phyloP scores from a whole-genome alignment of 1,140 invertebrate genomes.

The Babylonia areolata region DNA sequence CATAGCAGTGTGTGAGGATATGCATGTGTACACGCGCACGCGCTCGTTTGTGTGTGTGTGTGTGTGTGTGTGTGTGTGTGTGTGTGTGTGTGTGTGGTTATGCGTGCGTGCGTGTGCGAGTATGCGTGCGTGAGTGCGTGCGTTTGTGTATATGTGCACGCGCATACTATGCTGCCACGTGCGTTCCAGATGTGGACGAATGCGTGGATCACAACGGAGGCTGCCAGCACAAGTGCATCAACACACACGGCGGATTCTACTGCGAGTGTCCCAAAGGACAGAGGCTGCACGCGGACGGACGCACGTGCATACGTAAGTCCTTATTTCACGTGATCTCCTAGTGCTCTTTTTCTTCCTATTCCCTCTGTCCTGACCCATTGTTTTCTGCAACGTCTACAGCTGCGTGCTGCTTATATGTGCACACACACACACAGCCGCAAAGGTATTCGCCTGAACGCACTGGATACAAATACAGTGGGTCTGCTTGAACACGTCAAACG shows the following conservation, averaged over 20 bases:
- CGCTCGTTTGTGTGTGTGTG: no score
- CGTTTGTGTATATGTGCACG: not conserved
- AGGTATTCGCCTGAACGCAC: no score
- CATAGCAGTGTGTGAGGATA: no score
- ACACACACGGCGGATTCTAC: conserved; percentile 69
- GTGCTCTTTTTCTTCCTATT: not conserved
- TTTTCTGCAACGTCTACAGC: not conserved
- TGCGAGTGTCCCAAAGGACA: conserved; percentile 71
- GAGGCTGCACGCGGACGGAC: conserved; percentile 67
- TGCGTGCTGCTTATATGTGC: no score
- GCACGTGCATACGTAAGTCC: conserved; percentile 69
- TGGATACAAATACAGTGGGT: no score
- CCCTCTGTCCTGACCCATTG: not conserved
- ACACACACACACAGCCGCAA: no score
- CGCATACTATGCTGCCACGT: not conserved
- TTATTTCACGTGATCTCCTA: no score
- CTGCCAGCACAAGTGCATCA: conserved; percentile 71
- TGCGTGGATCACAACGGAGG: conserved; percentile 70
- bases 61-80: conserved; percentile 1
- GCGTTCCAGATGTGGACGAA: conserved; percentile 69
- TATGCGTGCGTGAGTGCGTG: no score
- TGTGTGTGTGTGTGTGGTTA: not conserved
- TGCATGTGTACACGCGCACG: no score
- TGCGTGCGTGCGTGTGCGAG: not conserved
- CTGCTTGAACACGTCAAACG: no score